Percentiles rank a stretch among this genome's conserved stretches.
Evolutionary conservation across 1,140 invertebrate species (phyloP).

Genomic region (Trichomalopsis sarcophagae): DNA sequence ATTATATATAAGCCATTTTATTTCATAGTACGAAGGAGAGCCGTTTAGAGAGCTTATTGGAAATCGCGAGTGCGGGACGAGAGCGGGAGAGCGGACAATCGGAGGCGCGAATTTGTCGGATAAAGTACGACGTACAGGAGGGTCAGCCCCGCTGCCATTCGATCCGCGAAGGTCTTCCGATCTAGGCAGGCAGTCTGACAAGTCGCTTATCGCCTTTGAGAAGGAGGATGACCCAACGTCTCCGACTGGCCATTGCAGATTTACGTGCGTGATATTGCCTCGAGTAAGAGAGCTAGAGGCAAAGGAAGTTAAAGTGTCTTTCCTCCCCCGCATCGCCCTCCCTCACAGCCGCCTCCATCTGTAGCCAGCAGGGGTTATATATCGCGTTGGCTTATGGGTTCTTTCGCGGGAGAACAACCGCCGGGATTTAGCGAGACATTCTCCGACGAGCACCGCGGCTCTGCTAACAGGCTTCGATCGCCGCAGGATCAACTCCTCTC

Average conservation of each 20-base stretch:
- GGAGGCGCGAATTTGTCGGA: conserved; percentile 32
- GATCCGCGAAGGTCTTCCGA: background rate
- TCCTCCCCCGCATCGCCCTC: no score
- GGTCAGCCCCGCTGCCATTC: background rate
- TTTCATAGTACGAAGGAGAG: conserved; percentile 21
- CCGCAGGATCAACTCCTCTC: background rate
- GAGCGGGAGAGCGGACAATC: background rate
- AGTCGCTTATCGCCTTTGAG: conserved; percentile 11
- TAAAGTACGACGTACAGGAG: conserved; percentile 7
- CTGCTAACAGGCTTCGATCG: conserved; percentile 41
- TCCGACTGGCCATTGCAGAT: conserved; percentile 27
- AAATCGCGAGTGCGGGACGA: background rate
- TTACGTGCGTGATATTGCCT: conserved; percentile 36
- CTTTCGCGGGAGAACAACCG: conserved; percentile 29
- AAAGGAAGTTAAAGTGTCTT: background rate
- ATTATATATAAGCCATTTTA: conserved; percentile 20
- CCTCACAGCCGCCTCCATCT: background rate
- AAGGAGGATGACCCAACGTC: conserved; percentile 4
- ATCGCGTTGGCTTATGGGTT: conserved; percentile 34
- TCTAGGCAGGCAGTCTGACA: background rate
- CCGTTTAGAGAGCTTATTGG: conserved; percentile 13
- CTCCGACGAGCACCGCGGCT: background rate
- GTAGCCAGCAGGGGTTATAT: conserved; percentile 16
- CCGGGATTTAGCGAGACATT: conserved; percentile 29
- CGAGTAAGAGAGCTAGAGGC: background rate